phyloP scores from a whole-genome alignment of 2,888 invertebrate species.

The Eudemis profundana region DNA sequence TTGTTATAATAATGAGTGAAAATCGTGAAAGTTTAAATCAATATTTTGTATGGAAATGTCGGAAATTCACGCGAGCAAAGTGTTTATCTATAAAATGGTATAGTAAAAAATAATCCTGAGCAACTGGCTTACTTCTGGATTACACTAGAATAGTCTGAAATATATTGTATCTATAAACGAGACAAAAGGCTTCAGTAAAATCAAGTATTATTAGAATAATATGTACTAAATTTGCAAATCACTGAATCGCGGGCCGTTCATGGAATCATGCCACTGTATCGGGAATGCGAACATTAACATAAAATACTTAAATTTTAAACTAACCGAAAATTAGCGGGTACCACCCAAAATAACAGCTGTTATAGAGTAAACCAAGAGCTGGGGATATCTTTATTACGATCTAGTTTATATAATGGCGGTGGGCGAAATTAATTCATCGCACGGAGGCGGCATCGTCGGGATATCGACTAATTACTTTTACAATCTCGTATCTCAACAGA shows the following conservation, averaged over 20 bases:
- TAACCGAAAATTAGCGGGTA: slow-evolving; percentile 65
- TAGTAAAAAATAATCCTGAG: too few relatives aligned
- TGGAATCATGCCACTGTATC: slow-evolving; percentile 47
- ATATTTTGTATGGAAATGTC: too few relatives aligned
- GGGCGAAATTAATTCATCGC: slow-evolving; percentile 80
- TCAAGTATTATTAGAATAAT: neutral
- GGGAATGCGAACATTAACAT: slow-evolving; percentile 53
- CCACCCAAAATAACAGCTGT: slow-evolving; percentile 59
- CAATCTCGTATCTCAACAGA: slow-evolving; percentile 20
- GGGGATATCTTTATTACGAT: slow-evolving; percentile 77
- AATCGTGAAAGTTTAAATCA: too few relatives aligned
- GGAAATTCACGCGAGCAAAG: too few relatives aligned
- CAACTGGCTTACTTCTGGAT: too few relatives aligned
- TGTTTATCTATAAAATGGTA: too few relatives aligned
- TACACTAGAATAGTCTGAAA: too few relatives aligned
- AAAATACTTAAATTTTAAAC: slow-evolving; percentile 59
- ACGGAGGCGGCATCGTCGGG: slow-evolving; percentile 61
- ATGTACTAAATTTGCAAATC: slow-evolving; percentile 15
- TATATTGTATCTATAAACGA: too few relatives aligned
- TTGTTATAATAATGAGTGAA: too few relatives aligned
- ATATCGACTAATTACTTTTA: slow-evolving; percentile 16
- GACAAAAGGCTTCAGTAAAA: neutral
- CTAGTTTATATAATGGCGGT: slow-evolving; percentile 72
- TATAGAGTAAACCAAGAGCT: slow-evolving; percentile 57
- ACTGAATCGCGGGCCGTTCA: slow-evolving; percentile 15